Percentiles rank a stretch among this genome's conserved stretches.
Evolutionary conservation across 2,113 vertebrate genomes (phyloP).

Genomic region (Actenoides lindsayi): DNA sequence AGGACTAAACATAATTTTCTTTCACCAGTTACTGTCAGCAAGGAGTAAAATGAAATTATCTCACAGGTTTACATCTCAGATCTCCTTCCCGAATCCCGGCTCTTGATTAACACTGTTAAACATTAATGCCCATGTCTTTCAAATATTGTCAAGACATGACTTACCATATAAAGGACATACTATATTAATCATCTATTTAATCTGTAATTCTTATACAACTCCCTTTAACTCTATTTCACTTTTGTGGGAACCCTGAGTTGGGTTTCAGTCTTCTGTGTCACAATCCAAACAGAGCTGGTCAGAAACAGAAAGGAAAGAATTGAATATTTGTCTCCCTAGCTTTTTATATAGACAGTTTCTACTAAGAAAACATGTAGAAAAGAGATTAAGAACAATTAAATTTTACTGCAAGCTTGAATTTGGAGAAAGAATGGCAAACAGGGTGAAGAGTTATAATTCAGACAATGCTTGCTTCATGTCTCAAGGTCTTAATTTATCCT

Average conservation of each 20-base stretch:
- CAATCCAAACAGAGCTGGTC: neutral
- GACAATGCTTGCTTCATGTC: neutral
- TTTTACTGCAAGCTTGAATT: neutral
- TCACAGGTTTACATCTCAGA: neutral
- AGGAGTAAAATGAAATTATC: neutral
- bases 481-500: conserved; percentile 3
- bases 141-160: neutral
- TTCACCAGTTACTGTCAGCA: neutral
- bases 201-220: neutral
- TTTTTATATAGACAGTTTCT: neutral
- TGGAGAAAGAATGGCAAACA: neutral
- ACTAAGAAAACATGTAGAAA: neutral
- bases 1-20: neutral
- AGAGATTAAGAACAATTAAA: neutral
- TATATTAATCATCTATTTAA: neutral
- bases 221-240: neutral
- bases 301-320: neutral
- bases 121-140: neutral
- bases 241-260: neutral
- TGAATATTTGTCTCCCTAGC: neutral
- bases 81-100: neutral
- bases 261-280: neutral
- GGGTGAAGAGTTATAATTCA: neutral
- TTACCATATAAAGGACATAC: neutral
- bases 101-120: neutral